phyloP scores from a whole-genome alignment of 2,888 invertebrate species.

The Acholoe squamosa region DNA sequence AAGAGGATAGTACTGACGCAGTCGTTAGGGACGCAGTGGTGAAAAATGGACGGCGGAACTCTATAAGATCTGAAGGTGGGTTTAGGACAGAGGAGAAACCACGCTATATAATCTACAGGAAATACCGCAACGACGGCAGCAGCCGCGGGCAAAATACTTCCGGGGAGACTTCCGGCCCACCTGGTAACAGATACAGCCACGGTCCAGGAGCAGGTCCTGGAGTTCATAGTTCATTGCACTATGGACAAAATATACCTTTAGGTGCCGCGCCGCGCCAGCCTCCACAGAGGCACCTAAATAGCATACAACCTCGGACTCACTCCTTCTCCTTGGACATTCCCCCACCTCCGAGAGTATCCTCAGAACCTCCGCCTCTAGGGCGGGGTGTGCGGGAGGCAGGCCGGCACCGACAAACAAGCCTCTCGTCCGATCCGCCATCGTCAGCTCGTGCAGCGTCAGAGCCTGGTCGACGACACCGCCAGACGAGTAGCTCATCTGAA shows the following conservation, averaged over 20 bases:
- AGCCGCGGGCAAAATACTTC: background rate
- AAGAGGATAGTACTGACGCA: background rate
- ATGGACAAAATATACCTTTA: too few species aligned
- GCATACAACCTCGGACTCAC: background rate
- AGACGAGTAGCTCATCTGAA: constrained; percentile 25
- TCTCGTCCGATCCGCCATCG: background rate
- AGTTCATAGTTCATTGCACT: background rate
- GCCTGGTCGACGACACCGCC: background rate
- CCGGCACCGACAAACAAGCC: background rate
- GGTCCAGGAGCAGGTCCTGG: background rate
- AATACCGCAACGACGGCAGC: background rate
- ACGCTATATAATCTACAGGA: background rate
- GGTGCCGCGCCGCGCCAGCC: too few species aligned
- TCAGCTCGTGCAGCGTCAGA: background rate
- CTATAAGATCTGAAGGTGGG: constrained; percentile 18
- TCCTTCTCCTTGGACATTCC: background rate
- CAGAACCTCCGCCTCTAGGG: background rate
- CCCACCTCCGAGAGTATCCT: background rate
- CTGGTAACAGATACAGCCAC: background rate
- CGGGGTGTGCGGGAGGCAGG: background rate
- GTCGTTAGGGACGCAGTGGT: background rate
- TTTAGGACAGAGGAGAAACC: background rate
- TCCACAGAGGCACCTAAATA: background rate
- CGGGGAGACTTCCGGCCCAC: background rate
- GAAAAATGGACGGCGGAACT: background rate